A percentile compares a stretch with the other conserved stretches of the same genome.
These are phyloP conservation scores for Lagodon rhomboides DNA, from an alignment of 2,797 vertebrate species.

Conservation along the genomic window DNA sequence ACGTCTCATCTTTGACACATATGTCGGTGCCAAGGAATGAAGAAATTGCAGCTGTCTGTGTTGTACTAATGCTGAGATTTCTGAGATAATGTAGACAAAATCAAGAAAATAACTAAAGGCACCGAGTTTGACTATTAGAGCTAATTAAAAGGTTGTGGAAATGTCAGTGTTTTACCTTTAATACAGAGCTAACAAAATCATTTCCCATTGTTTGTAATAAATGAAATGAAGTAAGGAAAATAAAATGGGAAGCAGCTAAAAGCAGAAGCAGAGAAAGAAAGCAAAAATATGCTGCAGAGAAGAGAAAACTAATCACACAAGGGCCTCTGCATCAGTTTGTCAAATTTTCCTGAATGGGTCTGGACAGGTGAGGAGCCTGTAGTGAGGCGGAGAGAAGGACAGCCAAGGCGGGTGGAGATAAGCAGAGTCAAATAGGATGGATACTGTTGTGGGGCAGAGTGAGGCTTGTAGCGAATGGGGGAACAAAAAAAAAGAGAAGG, in stretches of 20 bases:
- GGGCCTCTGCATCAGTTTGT: conserved; percentile 63
- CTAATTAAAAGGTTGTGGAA: neutral
- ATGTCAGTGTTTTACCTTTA: neutral
- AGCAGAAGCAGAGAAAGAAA: neutral
- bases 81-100: neutral
- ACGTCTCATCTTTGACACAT: conserved; percentile 45
- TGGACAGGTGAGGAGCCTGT: conserved; percentile 71
- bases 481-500: conserved; percentile 65
- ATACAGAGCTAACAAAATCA: neutral
- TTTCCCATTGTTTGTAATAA: neutral
- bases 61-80: neutral
- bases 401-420: conserved; percentile 81
- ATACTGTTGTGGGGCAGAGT: conserved; percentile 75
- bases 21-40: conserved; percentile 23
- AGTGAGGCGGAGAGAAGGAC: conserved; percentile 84
- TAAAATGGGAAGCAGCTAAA: conserved; percentile 15
- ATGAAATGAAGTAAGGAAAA: too few relatives aligned
- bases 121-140: neutral
- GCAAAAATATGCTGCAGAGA: conserved; percentile 10
- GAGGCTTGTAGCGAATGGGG: conserved; percentile 78
- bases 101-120: neutral
- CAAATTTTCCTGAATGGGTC: conserved; percentile 66
- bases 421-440: conserved; percentile 77
- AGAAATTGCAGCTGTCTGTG: conserved; percentile 26
- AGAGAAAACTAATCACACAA: conserved; percentile 32